Percentiles rank a stretch among this genome's conserved stretches.
These are phyloP conservation scores for Ceratina calcarata DNA, from an alignment of 1,140 invertebrate genomes.

Conservation along the genomic window DNA sequence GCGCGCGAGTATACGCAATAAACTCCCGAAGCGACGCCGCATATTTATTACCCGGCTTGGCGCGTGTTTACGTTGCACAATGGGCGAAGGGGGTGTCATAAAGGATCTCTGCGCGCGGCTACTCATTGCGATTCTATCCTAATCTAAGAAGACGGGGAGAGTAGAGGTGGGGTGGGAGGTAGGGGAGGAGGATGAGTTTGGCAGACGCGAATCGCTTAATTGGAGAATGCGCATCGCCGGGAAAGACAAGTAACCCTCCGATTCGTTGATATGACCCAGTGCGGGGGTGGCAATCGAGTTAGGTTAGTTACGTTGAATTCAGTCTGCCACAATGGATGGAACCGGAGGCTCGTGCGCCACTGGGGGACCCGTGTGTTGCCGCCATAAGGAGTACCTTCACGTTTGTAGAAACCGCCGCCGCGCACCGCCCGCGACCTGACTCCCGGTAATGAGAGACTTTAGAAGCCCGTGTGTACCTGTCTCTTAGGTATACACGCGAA, in stretches of 20 bases:
- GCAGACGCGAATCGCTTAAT: slow-evolving; percentile 54
- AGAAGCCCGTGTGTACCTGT: background rate
- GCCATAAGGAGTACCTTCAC: slow-evolving; percentile 29
- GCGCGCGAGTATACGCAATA: background rate
- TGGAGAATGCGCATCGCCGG: slow-evolving; percentile 49
- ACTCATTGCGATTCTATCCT: slow-evolving; percentile 16
- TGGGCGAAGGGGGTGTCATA: background rate
- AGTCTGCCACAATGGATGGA: slow-evolving; percentile 52
- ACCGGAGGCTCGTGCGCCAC: slow-evolving; percentile 33
- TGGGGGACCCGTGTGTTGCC: background rate
- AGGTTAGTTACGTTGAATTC: slow-evolving; percentile 73
- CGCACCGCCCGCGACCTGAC: background rate
- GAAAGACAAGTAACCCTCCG: slow-evolving; percentile 69
- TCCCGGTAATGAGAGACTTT: slow-evolving; percentile 41
- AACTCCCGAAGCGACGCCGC: background rate
- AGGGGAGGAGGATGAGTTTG: background rate
- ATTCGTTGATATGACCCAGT: slow-evolving; percentile 74
- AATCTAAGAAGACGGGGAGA: background rate
- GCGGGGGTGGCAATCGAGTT: slow-evolving; percentile 70
- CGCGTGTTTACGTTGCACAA: background rate
- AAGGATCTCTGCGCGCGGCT: background rate
- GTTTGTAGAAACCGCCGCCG: background rate
- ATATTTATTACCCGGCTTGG: slow-evolving; percentile 14
- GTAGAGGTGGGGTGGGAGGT: too few relatives aligned
- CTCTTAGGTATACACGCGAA: background rate